Evolutionary conservation across 2,888 invertebrate genomes (phyloP), one percentile per base, ranked within the genome.

Genomic region (Herminia tarsipennalis): DNA sequence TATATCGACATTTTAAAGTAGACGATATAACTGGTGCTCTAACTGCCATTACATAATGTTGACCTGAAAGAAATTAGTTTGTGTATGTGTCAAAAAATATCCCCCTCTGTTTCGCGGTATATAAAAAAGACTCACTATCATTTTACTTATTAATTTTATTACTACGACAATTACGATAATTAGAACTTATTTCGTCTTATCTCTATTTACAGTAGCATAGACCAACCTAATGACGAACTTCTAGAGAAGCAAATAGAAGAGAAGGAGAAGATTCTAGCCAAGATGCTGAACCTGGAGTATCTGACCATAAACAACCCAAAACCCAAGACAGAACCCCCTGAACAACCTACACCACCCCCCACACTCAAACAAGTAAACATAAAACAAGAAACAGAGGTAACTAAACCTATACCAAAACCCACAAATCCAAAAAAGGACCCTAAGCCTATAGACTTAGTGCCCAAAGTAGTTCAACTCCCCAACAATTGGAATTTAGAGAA

Each of bases 191-290:
- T 16, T 4, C 27, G 9, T 25, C 9, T 36, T 36, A 12, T 12
- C 12, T 5, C 10, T 1, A 10, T 35, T 80, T 80, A n/a, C 77
- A 92, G 92, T 25, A 81, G 92, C 56, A 70, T 90, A 28, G 88
- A 93, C 0, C 93, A 94, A 63, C 81, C 92, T 32, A 86, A 92
- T 66, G 94, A 94, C 77, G 94, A 94, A 2, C 92, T 93, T 0
- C 93, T 96, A 35, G 93, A 94, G 60, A 93, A 94, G 59, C 94
- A 96, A 57, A 94, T 96, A 25, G 94, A 94, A 73, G 92, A 93
- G 55, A 96, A 96, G 75, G 96, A 96, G 66, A 95, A 94, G 75
- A 92, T 94, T 12, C 80, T 95, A 8, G 95, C 95, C 0, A 94
- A 94, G 69, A 90, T 95, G 73, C 82, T 95, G 18, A 93, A 94